Conservation (phyloP, 2,888 invertebrate genomes). For the Drosophila mettleri region DNA sequence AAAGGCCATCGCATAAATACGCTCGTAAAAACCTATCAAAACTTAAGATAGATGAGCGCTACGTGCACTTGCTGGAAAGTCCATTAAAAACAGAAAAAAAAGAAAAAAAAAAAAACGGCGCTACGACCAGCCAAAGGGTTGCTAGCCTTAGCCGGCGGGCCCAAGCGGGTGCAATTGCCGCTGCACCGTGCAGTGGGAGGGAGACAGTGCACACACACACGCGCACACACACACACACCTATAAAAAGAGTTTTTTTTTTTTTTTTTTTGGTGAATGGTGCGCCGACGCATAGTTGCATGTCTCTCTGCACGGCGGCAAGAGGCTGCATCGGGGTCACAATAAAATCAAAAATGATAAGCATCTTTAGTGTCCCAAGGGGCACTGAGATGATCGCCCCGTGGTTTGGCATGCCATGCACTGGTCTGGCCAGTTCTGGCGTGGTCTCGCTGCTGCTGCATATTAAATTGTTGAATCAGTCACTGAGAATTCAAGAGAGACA, state of each 20-base stretch:
- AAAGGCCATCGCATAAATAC: slow-evolving; percentile 68
- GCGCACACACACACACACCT: neutral
- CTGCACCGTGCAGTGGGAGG: neutral
- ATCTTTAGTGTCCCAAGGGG: slow-evolving; percentile 65
- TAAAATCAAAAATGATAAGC: slow-evolving; percentile 69
- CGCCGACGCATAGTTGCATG: slow-evolving; percentile 64
- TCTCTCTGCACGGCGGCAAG: slow-evolving; percentile 36
- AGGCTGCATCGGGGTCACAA: slow-evolving; percentile 64
- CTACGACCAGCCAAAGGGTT: slow-evolving; percentile 27
- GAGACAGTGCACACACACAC: neutral
- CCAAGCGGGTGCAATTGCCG: neutral
- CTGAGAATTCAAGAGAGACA: slow-evolving; percentile 66
- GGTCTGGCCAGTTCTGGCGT: neutral
- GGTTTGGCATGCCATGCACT: neutral
- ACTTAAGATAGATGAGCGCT: slow-evolving; percentile 69
- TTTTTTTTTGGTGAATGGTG: slow-evolving; percentile 58
- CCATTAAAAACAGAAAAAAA: slow-evolving; percentile 51
- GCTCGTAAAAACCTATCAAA: slow-evolving; percentile 74
- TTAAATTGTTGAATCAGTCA: slow-evolving; percentile 81
- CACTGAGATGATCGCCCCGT: slow-evolving; percentile 51
- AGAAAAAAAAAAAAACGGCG: slow-evolving; percentile 47
- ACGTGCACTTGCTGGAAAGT: slow-evolving; percentile 72
- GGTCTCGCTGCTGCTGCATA: slow-evolving; percentile 73
- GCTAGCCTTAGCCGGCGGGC: no score
- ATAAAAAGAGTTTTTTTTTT: neutral